Conservation (phyloP, 2,113 vertebrate genomes). For the Carollia perspicillata region DNA sequence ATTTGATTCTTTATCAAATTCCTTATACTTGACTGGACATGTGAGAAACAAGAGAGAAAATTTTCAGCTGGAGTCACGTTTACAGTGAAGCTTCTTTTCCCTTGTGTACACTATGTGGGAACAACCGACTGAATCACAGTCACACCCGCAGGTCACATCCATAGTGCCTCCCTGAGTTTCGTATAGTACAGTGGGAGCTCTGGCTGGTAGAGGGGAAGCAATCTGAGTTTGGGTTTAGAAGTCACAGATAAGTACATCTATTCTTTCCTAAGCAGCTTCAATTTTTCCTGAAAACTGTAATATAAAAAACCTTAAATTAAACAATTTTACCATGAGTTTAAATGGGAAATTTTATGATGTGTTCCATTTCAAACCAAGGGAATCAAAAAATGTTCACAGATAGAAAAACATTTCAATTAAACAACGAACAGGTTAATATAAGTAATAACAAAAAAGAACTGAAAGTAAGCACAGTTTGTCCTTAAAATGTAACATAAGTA, state of each 20-base stretch:
- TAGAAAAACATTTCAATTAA: not conserved
- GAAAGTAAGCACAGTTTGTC: not conserved
- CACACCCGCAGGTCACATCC: not conserved
- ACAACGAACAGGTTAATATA: not conserved
- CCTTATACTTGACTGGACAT: not conserved
- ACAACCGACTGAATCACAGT: not conserved
- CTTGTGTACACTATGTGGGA: not conserved
- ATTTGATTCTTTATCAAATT: constrained; percentile 28
- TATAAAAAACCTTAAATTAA: not conserved
- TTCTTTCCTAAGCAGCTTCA: not conserved
- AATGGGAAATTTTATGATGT: not conserved
- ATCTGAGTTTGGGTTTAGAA: not conserved
- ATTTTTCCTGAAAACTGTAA: constrained; percentile 25
- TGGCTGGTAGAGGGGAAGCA: not conserved
- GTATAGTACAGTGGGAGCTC: not conserved
- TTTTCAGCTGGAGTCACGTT: not conserved
- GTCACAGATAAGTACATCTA: constrained; percentile 41
- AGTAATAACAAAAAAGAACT: not conserved
- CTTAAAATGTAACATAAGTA: not conserved
- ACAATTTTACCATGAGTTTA: not conserved
- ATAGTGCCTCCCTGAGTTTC: not conserved
- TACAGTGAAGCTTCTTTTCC: not conserved
- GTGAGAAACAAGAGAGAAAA: not conserved
- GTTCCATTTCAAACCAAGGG: not conserved
- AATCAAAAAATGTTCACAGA: not conserved